Conservation (phyloP, 1,140 invertebrate genomes). For the Campodea augens region DNA sequence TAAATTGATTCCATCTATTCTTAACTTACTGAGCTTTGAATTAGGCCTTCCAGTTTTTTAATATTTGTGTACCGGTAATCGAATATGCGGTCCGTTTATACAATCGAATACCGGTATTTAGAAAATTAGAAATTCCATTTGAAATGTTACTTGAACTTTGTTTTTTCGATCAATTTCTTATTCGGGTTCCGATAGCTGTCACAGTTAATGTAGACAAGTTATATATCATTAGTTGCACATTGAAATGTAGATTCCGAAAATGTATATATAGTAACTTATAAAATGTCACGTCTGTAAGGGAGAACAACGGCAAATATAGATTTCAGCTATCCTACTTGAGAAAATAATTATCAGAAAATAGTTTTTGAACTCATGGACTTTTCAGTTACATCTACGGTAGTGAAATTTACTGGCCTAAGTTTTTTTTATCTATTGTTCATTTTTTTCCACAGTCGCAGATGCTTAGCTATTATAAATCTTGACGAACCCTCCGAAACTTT, state of each 20-base stretch:
- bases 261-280: too few species aligned
- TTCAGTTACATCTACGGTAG: neutral
- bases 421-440: constrained; percentile 12
- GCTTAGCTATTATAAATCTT: constrained; percentile 59
- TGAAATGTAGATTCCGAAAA: too few species aligned
- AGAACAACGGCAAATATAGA: constrained; percentile 4
- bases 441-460: constrained; percentile 35
- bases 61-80: too few species aligned
- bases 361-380: neutral
- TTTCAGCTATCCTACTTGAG: constrained; percentile 2
- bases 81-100: too few species aligned
- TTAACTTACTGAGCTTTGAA: neutral
- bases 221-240: too few species aligned
- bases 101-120: too few species aligned
- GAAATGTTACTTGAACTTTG: too few species aligned
- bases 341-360: neutral
- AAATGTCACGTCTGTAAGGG: too few species aligned
- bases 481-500: constrained; percentile 49
- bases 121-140: too few species aligned
- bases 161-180: too few species aligned
- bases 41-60: neutral
- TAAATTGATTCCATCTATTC: constrained; percentile 4
- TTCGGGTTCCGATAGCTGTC: too few species aligned
- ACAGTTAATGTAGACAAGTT: too few species aligned
- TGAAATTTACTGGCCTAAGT: neutral